Base-by-base conservation (phyloP, 2,797 vertebrate genomes). In the Australoheros facetus region DNA sequence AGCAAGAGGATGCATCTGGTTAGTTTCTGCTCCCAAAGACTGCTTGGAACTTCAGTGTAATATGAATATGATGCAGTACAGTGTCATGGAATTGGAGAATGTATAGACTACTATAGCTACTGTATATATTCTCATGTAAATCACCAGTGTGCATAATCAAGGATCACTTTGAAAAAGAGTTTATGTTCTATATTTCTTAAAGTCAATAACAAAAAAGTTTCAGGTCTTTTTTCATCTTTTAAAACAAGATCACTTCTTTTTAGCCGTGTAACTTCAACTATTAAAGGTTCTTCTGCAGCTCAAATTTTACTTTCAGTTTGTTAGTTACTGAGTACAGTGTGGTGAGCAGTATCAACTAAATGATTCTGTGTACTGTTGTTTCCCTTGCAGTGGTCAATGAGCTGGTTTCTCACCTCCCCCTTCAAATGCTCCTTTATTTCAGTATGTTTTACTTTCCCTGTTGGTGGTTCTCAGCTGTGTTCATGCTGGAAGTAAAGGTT, bases 361-460 rank as follows among this genome's bases (percentile, higher is more conserved):
- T 72, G 16, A 42, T 42, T 42, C 4, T 56, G 16, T 32, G 11
- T 12, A 0, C 3, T 72, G 3, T 4, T 48, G 13, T 56, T 80
- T 81, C 5, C 69, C 26, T 88, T 84, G 16, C 87, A 91, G 71
- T 79, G 95, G 95, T 85, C 75, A 94, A 89, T 0, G 88, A 95
- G 74, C 81, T 95, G 86, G 90, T 95, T 21, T 95, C 96, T 66
- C 94, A 95, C 84, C 95, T 98, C 28, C 96, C 96, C 1, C 95
- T 98, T 16, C 97, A 98, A 93, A 96, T 97, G 95, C 91, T 97
- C 57, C 94, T 98, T 10, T 97, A 97, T 90, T 98, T 98, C 93
- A 97, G 97, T 6, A 85, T 85, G 85, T 95, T 94, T 88, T 98
- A 94, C 84, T 97, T 96, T 57, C 97, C 96, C 0, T 95, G 95